These are phyloP conservation scores for Rhineura floridana DNA, from an alignment of 2,113 vertebrate species.

Conservation along the genomic window DNA sequence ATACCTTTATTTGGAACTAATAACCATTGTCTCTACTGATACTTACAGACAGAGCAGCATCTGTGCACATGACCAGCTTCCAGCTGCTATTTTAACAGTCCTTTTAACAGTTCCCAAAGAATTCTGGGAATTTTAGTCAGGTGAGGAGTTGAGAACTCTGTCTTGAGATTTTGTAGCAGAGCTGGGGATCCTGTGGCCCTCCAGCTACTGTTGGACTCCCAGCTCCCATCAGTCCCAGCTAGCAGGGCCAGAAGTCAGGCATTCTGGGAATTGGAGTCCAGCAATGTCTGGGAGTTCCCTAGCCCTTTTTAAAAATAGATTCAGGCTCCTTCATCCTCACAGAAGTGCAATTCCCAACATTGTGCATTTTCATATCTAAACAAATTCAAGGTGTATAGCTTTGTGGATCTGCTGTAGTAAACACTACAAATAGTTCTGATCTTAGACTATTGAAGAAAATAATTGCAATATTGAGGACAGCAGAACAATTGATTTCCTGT, in stretches of 20 bases:
- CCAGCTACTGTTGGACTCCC: background rate
- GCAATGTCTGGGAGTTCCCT: background rate
- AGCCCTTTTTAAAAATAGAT: too few species aligned
- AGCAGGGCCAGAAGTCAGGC: too few species aligned
- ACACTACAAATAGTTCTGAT: background rate
- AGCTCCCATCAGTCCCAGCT: background rate
- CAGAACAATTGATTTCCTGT: background rate
- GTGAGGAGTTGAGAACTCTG: background rate
- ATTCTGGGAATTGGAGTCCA: background rate
- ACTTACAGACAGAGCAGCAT: background rate
- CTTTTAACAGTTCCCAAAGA: background rate
- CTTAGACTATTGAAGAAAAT: background rate
- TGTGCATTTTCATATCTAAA: background rate
- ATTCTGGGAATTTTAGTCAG: background rate
- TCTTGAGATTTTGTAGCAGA: background rate
- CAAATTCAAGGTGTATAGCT: background rate
- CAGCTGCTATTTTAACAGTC: background rate
- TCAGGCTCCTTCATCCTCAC: too few species aligned
- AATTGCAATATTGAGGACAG: background rate
- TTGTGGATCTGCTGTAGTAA: background rate
- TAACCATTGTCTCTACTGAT: background rate
- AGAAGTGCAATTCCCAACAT: too few species aligned
- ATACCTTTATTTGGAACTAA: background rate
- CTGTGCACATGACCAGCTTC: too few species aligned
- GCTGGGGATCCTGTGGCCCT: background rate